These are phyloP conservation scores for Drosophila paranaensis DNA, from an alignment of 2,888 invertebrate genomes.

Conservation along the genomic window DNA sequence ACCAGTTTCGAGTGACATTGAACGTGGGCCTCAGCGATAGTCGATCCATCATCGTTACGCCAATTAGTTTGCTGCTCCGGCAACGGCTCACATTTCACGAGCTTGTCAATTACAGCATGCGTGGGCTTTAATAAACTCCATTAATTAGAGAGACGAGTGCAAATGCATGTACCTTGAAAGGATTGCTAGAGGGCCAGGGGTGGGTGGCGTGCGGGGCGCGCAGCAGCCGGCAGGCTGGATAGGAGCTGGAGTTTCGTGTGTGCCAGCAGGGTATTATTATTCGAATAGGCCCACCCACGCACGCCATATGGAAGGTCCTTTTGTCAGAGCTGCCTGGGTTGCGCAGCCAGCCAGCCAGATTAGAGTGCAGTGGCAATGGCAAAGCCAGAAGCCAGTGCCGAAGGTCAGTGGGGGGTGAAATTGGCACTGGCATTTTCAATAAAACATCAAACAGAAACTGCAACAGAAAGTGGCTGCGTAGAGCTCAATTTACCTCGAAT, in stretches of 20 bases:
- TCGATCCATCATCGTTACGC: slow-evolving; percentile 24
- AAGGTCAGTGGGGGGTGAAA: neutral
- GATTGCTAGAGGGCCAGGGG: neutral
- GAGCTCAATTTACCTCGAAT: slow-evolving; percentile 24
- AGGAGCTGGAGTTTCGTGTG: slow-evolving; percentile 43
- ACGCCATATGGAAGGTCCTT: neutral
- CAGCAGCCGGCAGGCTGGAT: neutral
- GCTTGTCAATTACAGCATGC: slow-evolving; percentile 22
- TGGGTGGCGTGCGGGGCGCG: too few relatives aligned
- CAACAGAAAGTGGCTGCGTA: slow-evolving; percentile 41
- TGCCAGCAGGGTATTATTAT: neutral
- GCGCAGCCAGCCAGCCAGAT: slow-evolving; percentile 20
- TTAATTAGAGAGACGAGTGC: neutral
- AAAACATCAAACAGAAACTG: neutral
- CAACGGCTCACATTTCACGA: slow-evolving; percentile 11
- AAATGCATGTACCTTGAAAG: neutral
- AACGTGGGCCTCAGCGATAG: neutral
- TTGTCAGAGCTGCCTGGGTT: slow-evolving; percentile 11
- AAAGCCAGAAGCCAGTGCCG: neutral
- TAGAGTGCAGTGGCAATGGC: slow-evolving; percentile 21
- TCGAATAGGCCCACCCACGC: neutral
- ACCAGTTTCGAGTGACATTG: neutral
- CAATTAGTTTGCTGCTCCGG: slow-evolving; percentile 45
- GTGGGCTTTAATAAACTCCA: slow-evolving; percentile 24
- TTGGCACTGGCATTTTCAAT: slow-evolving; percentile 36